These are phyloP conservation scores for Mercenaria mercenaria DNA, from an alignment of 1,140 invertebrate species.

Conservation along the genomic window DNA sequence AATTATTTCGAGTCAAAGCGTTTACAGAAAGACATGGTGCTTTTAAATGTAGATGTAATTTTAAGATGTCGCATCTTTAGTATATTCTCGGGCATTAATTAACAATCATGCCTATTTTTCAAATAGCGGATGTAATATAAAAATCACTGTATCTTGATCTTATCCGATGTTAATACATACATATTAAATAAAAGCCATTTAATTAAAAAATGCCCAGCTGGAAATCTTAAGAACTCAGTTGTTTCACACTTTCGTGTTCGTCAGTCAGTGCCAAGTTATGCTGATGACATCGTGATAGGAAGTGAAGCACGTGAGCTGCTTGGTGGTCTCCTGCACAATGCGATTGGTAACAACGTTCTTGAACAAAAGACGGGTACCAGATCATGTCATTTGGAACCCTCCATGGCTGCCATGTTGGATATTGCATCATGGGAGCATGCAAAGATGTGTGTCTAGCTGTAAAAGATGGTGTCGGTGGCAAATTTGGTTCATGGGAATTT, in stretches of 20 bases:
- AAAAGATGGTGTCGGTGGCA: background rate
- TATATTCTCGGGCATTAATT: too few species aligned
- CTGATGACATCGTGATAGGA: constrained; percentile 36
- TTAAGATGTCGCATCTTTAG: too few species aligned
- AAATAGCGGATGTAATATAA: too few species aligned
- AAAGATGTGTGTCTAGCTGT: background rate
- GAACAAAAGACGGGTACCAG: constrained; percentile 24
- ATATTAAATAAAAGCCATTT: too few species aligned
- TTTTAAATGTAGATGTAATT: too few species aligned
- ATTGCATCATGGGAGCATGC: background rate
- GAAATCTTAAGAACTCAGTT: too few species aligned
- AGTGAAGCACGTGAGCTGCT: constrained; percentile 30
- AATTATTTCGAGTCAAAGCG: too few species aligned
- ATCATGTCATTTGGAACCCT: constrained; percentile 5
- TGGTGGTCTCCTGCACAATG: constrained; percentile 23
- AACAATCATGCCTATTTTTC: too few species aligned
- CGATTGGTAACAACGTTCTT: background rate
- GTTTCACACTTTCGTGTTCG: background rate
- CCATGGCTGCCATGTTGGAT: constrained; percentile 52
- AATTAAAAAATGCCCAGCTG: too few species aligned
- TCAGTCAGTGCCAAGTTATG: background rate
- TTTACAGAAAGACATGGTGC: too few species aligned
- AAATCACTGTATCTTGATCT: too few species aligned
- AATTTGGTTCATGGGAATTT: background rate
- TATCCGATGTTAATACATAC: too few species aligned